Conservation (phyloP, 2,797 vertebrate species). For the Chromobotia macracanthus region DNA sequence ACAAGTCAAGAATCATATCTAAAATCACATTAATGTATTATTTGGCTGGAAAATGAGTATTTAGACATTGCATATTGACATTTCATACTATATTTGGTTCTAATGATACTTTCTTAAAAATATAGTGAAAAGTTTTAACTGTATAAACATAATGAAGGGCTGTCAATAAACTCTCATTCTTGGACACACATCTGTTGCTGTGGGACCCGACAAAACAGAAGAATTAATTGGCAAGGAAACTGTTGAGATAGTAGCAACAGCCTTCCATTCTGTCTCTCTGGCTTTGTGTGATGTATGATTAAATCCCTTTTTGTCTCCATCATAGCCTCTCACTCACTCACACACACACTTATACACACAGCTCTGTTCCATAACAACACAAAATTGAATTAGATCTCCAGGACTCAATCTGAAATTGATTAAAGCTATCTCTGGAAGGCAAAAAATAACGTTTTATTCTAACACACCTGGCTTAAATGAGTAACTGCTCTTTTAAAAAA, state of each 20-base stretch:
- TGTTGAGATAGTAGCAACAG: conserved; percentile 50
- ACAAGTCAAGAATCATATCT: too few species aligned
- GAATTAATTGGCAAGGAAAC: conserved; percentile 43
- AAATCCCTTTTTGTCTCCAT: conserved; percentile 53
- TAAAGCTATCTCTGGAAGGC: conserved; percentile 59
- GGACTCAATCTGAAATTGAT: conserved; percentile 65
- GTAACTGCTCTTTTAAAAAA: conserved; percentile 52
- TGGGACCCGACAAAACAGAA: conserved; percentile 42
- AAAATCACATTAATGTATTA: background rate
- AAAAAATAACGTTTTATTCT: conserved; percentile 56
- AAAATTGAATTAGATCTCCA: conserved; percentile 68
- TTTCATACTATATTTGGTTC: conserved; percentile 17
- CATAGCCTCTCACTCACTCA: conserved; percentile 29
- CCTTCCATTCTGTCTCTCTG: conserved; percentile 39
- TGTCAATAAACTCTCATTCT: conserved; percentile 43
- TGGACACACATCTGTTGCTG: conserved; percentile 16
- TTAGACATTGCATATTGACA: background rate
- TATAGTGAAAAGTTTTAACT: background rate
- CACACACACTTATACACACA: conserved; percentile 19
- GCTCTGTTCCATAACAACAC: conserved; percentile 57
- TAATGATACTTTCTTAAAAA: background rate
- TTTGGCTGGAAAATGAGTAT: background rate
- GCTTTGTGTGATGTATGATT: conserved; percentile 61
- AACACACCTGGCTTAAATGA: conserved; percentile 46
- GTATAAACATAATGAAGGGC: conserved; percentile 37